A percentile compares a stretch with the other conserved stretches of the same genome.
Evolutionary conservation across 2,797 vertebrate genomes (phyloP).

Genomic region (Gallinago stenura): DNA sequence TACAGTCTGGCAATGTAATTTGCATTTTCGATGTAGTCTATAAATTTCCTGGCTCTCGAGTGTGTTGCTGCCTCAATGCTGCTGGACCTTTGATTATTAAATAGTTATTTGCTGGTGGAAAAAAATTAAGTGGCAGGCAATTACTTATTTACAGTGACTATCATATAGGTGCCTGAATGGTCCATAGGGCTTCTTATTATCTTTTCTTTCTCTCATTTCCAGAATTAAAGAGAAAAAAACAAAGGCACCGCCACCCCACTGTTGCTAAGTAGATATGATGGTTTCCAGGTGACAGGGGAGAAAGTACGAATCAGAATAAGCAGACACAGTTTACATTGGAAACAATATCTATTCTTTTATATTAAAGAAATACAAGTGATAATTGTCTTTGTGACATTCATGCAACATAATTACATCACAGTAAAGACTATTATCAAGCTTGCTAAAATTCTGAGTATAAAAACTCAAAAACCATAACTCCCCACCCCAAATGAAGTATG

Average conservation of each 20-base stretch:
- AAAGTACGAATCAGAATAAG: neutral
- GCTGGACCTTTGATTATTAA: neutral
- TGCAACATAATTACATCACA: neutral
- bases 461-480: accelerated
- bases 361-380: neutral
- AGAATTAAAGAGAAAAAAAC: neutral
- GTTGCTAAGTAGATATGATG: neutral
- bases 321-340: neutral
- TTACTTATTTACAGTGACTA: neutral
- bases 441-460: neutral
- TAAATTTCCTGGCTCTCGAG: neutral
- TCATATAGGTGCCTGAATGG: neutral
- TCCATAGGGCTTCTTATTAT: neutral
- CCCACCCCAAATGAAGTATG: neutral
- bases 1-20: neutral
- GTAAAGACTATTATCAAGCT: neutral
- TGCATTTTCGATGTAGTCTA: neutral
- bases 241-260: accelerated
- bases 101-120: neutral
- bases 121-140: neutral
- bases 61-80: neutral
- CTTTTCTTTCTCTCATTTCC: neutral
- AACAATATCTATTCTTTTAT: neutral
- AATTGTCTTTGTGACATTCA: neutral
- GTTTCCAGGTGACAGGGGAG: neutral